Percentiles rank a stretch among this genome's conserved stretches.
These are phyloP conservation scores for Chironomus riparius DNA, from an alignment of 2,888 invertebrate species.

Conservation along the genomic window DNA sequence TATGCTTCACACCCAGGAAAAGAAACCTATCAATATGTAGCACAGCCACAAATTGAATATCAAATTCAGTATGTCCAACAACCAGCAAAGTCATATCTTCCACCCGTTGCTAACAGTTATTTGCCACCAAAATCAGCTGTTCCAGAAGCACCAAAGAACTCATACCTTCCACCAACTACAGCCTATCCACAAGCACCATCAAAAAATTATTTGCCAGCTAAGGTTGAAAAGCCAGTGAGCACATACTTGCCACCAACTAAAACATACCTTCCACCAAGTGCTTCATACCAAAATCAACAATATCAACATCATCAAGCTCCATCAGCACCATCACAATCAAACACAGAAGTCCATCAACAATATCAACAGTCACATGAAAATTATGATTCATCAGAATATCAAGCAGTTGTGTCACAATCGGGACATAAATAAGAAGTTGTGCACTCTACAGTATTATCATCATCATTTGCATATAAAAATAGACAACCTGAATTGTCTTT, in stretches of 20 bases:
- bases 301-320: not conserved
- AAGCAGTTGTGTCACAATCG: not conserved
- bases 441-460: not conserved
- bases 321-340: not conserved
- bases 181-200: not conserved
- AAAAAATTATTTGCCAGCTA: constrained; percentile 4
- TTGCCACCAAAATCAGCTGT: not conserved
- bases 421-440: constrained; percentile 10
- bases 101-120: not conserved
- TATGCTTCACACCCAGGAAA: not conserved
- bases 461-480: not conserved
- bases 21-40: not conserved
- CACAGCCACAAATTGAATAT: constrained; percentile 5
- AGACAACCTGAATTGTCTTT: too few species aligned
- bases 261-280: not conserved
- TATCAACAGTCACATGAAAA: not conserved
- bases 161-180: not conserved
- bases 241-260: not conserved
- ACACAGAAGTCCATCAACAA: not conserved
- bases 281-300: constrained; percentile 1
- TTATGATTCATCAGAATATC: not conserved
- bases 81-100: not conserved
- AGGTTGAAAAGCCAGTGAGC: not conserved
- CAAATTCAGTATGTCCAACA: constrained; percentile 9
- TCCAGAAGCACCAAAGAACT: constrained; percentile 1